Conservation (phyloP, 2,888 invertebrate species). For the Neuroscelio doddi region DNA sequence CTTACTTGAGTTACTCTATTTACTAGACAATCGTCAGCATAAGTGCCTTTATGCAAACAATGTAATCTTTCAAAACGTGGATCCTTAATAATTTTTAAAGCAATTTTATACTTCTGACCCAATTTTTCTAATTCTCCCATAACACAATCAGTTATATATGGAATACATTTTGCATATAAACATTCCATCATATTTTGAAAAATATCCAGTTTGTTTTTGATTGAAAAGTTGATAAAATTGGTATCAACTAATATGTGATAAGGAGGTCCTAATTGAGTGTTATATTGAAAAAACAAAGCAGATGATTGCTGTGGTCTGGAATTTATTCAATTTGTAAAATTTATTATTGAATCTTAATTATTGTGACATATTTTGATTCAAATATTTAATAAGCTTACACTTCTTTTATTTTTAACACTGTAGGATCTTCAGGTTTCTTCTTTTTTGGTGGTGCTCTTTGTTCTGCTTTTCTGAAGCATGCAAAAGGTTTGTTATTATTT, state of each 20-base stretch:
- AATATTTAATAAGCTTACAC: constrained; percentile 73
- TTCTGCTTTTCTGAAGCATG: constrained; percentile 77
- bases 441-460: constrained; percentile 79
- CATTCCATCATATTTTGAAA: constrained; percentile 99
- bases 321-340: constrained; percentile 27
- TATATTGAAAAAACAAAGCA: constrained; percentile 97
- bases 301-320: constrained; percentile 86
- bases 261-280: constrained; percentile 97
- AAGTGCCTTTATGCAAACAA: constrained; percentile 97
- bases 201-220: constrained; percentile 97
- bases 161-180: constrained; percentile 97
- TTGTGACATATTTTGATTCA: background rate
- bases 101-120: constrained; percentile 95
- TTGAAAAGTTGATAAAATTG: constrained; percentile 98
- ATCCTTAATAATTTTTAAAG: constrained; percentile 94
- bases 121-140: constrained; percentile 97
- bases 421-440: constrained; percentile 81
- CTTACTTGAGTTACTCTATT: constrained; percentile 89
- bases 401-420: constrained; percentile 84
- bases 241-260: constrained; percentile 97
- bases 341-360: constrained; percentile 1
- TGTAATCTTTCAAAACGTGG: constrained; percentile 92
- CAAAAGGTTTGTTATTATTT: too few species aligned
- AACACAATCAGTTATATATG: constrained; percentile 99
- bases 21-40: constrained; percentile 98